Evolutionary conservation across 2,888 invertebrate genomes (phyloP).

Genomic region (Amiota minor): DNA sequence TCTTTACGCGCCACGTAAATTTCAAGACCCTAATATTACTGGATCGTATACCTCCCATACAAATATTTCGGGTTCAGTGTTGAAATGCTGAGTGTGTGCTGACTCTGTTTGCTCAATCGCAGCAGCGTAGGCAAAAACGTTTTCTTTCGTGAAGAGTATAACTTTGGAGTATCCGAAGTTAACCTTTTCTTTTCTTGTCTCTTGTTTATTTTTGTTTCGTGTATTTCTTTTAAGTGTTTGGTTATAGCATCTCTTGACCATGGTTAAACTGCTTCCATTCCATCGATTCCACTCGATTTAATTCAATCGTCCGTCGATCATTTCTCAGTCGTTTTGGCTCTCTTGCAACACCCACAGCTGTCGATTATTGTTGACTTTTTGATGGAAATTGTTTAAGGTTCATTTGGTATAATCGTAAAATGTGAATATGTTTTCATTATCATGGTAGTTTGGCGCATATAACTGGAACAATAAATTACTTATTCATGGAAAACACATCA

Average conservation of each 20-base stretch:
- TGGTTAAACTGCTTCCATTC: constrained; percentile 5
- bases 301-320: too few species aligned
- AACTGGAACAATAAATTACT: too few species aligned
- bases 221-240: constrained; percentile 8
- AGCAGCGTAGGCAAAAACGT: too few species aligned
- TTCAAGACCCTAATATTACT: too few species aligned
- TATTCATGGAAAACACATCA: too few species aligned
- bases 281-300: too few species aligned
- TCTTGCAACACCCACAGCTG: constrained; percentile 51
- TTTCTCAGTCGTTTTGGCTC: constrained; percentile 44
- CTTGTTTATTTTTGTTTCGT: constrained; percentile 1
- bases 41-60: too few species aligned
- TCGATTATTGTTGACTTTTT: neutral
- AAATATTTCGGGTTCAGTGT: too few species aligned
- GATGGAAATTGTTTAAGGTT: neutral
- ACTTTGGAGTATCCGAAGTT: neutral
- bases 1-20: too few species aligned
- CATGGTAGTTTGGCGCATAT: too few species aligned
- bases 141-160: neutral
- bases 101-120: too few species aligned
- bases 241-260: constrained; percentile 25
- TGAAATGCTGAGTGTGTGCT: too few species aligned
- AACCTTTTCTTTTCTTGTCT: constrained; percentile 21
- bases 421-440: constrained; percentile 53
- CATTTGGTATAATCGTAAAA: constrained; percentile 53